Evolutionary conservation across 2,113 vertebrate species (phyloP), one percentile per base, ranked within the genome.

Genomic region (Leptosomus discolor): DNA sequence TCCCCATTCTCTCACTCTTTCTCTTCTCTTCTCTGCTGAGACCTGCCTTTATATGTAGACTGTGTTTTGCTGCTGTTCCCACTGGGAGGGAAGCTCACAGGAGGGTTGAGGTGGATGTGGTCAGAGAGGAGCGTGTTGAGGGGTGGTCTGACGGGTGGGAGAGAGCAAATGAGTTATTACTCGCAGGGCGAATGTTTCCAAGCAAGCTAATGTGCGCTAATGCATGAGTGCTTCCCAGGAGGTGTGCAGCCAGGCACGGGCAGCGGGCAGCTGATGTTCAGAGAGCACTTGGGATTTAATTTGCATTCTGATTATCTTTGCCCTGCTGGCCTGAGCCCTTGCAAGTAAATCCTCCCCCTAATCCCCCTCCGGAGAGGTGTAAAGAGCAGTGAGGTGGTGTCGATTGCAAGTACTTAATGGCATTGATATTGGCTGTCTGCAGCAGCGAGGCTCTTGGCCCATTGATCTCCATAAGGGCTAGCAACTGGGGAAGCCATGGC

Each of bases 231-330:
- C 91, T 24, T 77, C 94, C 96, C 94, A 26, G 90, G 95, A 84
- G 93, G 79, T 15, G 45, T 37, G 91, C 94, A 88, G 94, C 95
- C 77, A 22, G 93, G 71, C 91, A 79, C 12, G 51, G 85, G 69
- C 94, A 50, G 70, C 39, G 77, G 80, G 69, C 97, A 93, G 93
- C 95, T 80, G 93, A 90, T 76, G 89, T 70, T 61, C 85, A 2
- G 36, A 17, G 78, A 90, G 93, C 90, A 7, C 88, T 83, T 43
- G 75, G 90, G 90, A 67, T 84, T 81, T 46, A 22, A 93, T 97
- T 94, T 97, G 93, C 96, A 95, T 96, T 83, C 96, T 94, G 75
- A 97, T 97, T 90, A 77, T 96, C 94, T 88, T n/a, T 90, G 81
- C 88, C 96, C 93, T 96, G 92, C 92, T 51, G 95, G 93, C 96